A percentile compares a stretch with the other conserved stretches of the same genome.
Evolutionary conservation across 2,113 vertebrate genomes (phyloP).

Genomic region (Suricata suricatta): DNA sequence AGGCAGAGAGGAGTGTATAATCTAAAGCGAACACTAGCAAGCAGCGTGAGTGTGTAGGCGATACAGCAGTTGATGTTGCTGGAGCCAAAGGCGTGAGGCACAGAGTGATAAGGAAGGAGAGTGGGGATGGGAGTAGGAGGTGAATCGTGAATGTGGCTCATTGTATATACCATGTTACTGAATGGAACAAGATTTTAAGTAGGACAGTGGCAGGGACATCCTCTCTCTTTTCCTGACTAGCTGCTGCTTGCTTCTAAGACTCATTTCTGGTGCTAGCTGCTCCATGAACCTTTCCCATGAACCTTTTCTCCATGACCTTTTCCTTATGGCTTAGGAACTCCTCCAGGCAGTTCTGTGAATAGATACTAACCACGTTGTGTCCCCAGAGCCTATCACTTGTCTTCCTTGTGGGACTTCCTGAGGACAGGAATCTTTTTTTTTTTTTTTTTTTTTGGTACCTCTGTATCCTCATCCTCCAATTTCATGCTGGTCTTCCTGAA

Average conservation of each 20-base stretch:
- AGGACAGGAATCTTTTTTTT: background rate
- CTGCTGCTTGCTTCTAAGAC: background rate
- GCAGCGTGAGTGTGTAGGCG: background rate
- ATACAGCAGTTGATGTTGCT: background rate
- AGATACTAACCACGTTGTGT: background rate
- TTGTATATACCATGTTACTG: background rate
- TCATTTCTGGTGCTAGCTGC: background rate
- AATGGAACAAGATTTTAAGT: background rate
- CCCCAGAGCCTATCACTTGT: background rate
- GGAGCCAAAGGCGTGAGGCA: background rate
- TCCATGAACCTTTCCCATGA: background rate
- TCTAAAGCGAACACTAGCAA: background rate
- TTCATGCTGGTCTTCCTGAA: background rate
- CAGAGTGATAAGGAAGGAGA: background rate
- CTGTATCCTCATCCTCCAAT: background rate
- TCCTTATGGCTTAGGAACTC: background rate
- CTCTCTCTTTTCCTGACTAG: background rate
- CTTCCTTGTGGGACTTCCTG: background rate
- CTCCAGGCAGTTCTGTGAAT: background rate
- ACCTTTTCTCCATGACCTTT: background rate
- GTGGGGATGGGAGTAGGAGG: background rate
- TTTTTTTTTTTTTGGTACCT: background rate
- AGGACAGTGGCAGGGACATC: background rate
- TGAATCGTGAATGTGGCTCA: background rate
- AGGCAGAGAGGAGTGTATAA: background rate